Percentiles rank a stretch among this genome's conserved stretches.
Evolutionary conservation across 2,113 vertebrate species (phyloP).

Genomic region (Dryoscopus gambensis): DNA sequence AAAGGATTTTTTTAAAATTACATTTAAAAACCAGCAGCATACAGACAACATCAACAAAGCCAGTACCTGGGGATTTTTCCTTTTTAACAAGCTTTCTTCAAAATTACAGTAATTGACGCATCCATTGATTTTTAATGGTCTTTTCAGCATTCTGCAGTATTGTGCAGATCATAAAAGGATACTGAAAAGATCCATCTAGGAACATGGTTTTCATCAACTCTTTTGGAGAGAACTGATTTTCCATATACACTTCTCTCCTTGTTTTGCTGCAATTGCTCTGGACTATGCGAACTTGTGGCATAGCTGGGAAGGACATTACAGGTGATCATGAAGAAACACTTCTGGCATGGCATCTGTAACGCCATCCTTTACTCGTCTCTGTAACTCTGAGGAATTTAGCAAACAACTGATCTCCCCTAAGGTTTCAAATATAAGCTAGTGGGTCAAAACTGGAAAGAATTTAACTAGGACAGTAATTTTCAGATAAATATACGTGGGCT

Average conservation of each 20-base stretch:
- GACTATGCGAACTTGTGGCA: background rate
- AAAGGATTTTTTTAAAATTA: background rate
- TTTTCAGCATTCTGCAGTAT: background rate
- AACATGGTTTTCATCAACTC: background rate
- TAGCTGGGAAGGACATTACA: background rate
- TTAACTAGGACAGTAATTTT: background rate
- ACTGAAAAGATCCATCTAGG: background rate
- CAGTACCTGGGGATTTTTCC: background rate
- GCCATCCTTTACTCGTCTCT: background rate
- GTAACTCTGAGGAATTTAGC: background rate
- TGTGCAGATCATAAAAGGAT: background rate
- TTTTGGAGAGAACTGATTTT: background rate
- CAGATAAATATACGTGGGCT: background rate
- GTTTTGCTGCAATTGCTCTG: background rate
- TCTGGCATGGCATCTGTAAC: background rate
- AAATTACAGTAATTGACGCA: background rate
- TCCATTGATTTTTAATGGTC: background rate
- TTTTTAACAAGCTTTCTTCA: background rate
- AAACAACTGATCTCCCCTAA: background rate
- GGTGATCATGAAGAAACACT: background rate
- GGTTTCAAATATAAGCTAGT: background rate
- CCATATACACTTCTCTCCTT: fast-evolving
- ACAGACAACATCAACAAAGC: background rate
- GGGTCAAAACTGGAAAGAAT: background rate
- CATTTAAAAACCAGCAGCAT: background rate